A percentile compares a stretch with the other conserved stretches of the same genome.
These are phyloP conservation scores for Eleginops maclovinus DNA, from an alignment of 2,113 vertebrate genomes.

Conservation along the genomic window DNA sequence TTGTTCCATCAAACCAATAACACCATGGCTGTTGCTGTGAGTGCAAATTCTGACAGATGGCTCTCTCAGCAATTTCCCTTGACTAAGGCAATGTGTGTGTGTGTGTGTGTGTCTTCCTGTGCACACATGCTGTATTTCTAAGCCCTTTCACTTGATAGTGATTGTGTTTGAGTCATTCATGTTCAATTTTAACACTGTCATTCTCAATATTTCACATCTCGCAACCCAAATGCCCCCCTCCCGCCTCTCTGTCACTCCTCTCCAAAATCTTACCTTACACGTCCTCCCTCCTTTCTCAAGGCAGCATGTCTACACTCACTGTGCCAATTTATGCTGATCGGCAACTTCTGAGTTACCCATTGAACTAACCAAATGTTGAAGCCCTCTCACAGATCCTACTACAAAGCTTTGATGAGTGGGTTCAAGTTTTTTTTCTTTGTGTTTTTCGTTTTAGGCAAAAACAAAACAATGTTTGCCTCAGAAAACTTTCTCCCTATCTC, in stretches of 20 bases:
- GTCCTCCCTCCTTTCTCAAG: conserved; percentile 14
- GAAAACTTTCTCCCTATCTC: background rate
- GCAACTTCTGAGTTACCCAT: background rate
- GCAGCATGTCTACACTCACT: conserved; percentile 7
- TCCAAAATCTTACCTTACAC: conserved; percentile 20
- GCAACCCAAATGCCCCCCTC: background rate
- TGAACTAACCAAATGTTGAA: conserved; percentile 1
- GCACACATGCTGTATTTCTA: conserved; percentile 1
- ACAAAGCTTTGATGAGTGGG: background rate
- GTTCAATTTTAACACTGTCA: conserved; percentile 71
- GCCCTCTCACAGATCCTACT: no score
- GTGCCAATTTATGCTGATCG: conserved; percentile 1
- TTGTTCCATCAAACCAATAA: conserved; percentile 55
- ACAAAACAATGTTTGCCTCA: background rate
- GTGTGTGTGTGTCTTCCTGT: background rate
- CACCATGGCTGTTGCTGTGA: conserved; percentile 20
- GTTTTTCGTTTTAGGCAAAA: background rate
- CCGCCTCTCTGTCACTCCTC: conserved; percentile 14
- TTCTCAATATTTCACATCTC: conserved; percentile 57
- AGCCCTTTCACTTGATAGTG: conserved; percentile 48
- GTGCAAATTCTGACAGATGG: conserved; percentile 62
- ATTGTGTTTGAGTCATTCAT: conserved; percentile 58
- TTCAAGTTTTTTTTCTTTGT: background rate
- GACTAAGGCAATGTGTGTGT: conserved; percentile 31
- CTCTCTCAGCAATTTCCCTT: conserved; percentile 60